Percentiles rank a stretch among this genome's conserved stretches.
phyloP scores from a whole-genome alignment of 2,888 invertebrate species.

The Diabrotica balteata region DNA sequence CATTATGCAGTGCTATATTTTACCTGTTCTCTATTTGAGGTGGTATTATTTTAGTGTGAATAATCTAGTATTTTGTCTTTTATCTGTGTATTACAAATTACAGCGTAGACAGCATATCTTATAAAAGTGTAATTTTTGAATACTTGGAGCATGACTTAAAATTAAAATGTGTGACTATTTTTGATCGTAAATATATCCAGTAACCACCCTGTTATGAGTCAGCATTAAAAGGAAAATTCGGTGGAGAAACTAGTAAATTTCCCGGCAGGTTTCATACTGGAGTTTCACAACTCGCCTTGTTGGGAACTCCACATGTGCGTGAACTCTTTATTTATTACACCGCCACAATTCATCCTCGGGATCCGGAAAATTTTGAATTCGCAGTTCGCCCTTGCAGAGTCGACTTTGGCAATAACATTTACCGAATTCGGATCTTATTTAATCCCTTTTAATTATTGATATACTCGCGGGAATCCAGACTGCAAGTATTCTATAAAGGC shows the following conservation, averaged over 20 bases:
- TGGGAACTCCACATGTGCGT: slow-evolving; percentile 45
- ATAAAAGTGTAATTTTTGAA: too few relatives aligned
- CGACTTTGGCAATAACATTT: slow-evolving; percentile 22
- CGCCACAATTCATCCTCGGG: slow-evolving; percentile 44
- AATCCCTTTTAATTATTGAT: slow-evolving; percentile 24
- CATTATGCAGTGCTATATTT: too few relatives aligned
- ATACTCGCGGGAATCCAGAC: slow-evolving; percentile 11
- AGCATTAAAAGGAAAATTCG: neutral
- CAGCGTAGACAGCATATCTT: too few relatives aligned
- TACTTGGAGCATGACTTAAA: too few relatives aligned
- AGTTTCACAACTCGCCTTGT: slow-evolving; percentile 34
- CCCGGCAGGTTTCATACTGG: slow-evolving; percentile 11
- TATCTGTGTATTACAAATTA: too few relatives aligned
- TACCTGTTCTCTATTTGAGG: too few relatives aligned
- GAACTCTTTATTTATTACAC: slow-evolving; percentile 45
- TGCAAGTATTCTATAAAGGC: slow-evolving; percentile 10
- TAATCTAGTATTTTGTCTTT: too few relatives aligned
- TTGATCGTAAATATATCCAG: too few relatives aligned
- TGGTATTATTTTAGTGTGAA: too few relatives aligned
- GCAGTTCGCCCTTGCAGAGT: slow-evolving; percentile 5
- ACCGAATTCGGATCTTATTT: slow-evolving; percentile 21
- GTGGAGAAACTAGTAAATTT: neutral
- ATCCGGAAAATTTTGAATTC: slow-evolving; percentile 16
- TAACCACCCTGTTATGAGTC: too few relatives aligned
- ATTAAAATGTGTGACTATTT: too few relatives aligned